Evolutionary conservation across 1,140 invertebrate genomes (phyloP), one percentile per base, ranked within the genome.

Genomic region (Alviniconcha marisindica): DNA sequence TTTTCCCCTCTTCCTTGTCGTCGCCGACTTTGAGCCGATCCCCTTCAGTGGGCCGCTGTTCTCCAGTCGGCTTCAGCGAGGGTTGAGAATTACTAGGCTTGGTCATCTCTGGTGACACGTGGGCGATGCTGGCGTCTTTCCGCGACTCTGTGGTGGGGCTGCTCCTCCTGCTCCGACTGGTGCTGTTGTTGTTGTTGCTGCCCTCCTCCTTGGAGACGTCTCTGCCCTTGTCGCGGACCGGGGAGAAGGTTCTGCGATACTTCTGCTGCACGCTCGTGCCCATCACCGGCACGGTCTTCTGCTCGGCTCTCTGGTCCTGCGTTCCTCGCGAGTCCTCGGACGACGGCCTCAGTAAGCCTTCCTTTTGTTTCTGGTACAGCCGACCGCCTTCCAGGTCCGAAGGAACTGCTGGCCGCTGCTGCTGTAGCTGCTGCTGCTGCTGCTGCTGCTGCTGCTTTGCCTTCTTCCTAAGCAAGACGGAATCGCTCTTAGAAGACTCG

Each of bases 221-320:
- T 28, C 21, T 66, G n/a, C 28, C 66, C 36, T 63, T 78, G 40
- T 14, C 40, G 12, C 78, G 36, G 40, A 56, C 18, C 24, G 82
- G 82, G 24, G 82, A 80, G 63, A 84, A 87, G 28, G 84, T 84
- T 77, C 86, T 60, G n/a, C 83, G 69, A 63, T 87, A 87, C 44
- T 81, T 85, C 51, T 76, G 31, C 36, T 85, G 83, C 0, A 83
- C 79, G 24, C 74, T 74, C 4, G 84, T 85, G 18, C 86, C 83
- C 86, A 85, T 85, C 0, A 79, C 80, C 10, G 86, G 86, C 18
- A 85, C 82, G 14, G 28, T 66, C 28, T 84, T 87, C 31, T 77
- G 51, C 7, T 84, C 83, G 42, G 44, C 44, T n/a, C 54, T 69
- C 36, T 78, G 85, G 3, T 77, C 36, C 36, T n/a, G 15, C 21